Evolutionary conservation across 2,888 invertebrate genomes (phyloP), one percentile per base, ranked within the genome.

Genomic region (Phymatocera aterrima): DNA sequence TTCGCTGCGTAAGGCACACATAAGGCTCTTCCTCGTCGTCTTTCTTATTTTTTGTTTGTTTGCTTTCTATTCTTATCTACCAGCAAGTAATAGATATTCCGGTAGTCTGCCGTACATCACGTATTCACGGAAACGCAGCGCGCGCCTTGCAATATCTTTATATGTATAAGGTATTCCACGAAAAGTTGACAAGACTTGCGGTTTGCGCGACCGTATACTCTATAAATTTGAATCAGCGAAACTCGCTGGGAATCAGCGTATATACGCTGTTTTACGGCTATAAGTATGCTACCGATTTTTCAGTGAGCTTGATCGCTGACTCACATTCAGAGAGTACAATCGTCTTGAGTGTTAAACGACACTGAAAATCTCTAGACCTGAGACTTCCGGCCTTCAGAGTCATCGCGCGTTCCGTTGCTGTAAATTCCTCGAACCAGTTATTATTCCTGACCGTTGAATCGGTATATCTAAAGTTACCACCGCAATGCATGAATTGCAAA

Each of bases 11-110:
- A 34, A 48, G 34, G 34, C 72, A 34, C 72, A n/a, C n/a, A n/a
- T n/a, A 34, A 51, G 72, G 37, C 37, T 64, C 37, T 18, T 64
- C n/a, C n/a, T 18, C 37, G 15, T 64, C 18, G 12, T 37, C 6
- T 2, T 51, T 21, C 18, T 72, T 72, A 21, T 43, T 48, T 12
- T 18, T n/a, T n/a, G n/a, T n/a, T n/a, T n/a, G n/a, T n/a, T n/a
- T n/a, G n/a, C n/a, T n/a, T n/a, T 72, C 51, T 34, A 18, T 68
- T 46, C 43, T 72, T 34, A 72, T 72, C 72, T 72, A 72, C 51
- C 34, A 31, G 48, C 31, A 10, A 15, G 43, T n/a, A 68, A 43
- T 64, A 34, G 51, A 21, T 64, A 64, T 46, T 46, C 68, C 28
- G 24, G 21, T 12, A 8, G 37, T 21, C 21, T 40, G 31, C 37